Percentiles rank a stretch among this genome's conserved stretches.
Evolutionary conservation across 64 coral and sea anemone species (phyloP).

Genomic region (Cladopsammia gracilis): DNA sequence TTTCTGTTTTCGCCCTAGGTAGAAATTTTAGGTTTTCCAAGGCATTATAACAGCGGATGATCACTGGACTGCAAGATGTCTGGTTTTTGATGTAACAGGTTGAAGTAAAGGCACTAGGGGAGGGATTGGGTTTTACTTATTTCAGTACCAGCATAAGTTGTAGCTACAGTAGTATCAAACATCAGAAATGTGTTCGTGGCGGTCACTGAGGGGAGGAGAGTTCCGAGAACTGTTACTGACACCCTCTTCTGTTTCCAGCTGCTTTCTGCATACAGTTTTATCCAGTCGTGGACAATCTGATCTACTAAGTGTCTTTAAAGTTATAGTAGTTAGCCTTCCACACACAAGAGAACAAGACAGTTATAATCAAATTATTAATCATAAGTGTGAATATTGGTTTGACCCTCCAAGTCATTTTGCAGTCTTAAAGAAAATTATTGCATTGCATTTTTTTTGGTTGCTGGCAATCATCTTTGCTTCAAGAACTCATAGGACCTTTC

Average conservation of each 20-base stretch:
- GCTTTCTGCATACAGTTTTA: not conserved
- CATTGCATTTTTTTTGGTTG: not conserved
- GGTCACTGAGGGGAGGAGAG: not conserved
- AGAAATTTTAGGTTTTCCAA: constrained; percentile 99
- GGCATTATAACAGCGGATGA: constrained; percentile 85
- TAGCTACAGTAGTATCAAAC: not conserved
- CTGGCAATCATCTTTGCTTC: not conserved
- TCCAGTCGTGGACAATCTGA: not conserved
- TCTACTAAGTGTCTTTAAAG: too few relatives aligned
- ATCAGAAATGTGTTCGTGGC: not conserved
- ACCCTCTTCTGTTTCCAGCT: not conserved
- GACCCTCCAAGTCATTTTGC: too few relatives aligned
- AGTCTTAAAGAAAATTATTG: too few relatives aligned
- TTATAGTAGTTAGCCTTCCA: too few relatives aligned
- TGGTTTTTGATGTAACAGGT: constrained; percentile 98
- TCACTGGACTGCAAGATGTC: constrained; percentile 96
- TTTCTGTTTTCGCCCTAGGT: constrained; percentile 98
- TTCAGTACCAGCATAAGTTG: not conserved
- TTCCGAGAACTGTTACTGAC: not conserved
- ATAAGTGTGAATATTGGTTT: too few relatives aligned
- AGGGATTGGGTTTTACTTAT: constrained; percentile 34
- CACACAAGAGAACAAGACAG: too few relatives aligned
- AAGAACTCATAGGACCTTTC: not conserved
- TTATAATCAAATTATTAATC: too few relatives aligned
- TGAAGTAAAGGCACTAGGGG: constrained; percentile 76